These are phyloP conservation scores for Graphium colonna DNA, from an alignment of 2,888 invertebrate genomes.

Conservation along the genomic window DNA sequence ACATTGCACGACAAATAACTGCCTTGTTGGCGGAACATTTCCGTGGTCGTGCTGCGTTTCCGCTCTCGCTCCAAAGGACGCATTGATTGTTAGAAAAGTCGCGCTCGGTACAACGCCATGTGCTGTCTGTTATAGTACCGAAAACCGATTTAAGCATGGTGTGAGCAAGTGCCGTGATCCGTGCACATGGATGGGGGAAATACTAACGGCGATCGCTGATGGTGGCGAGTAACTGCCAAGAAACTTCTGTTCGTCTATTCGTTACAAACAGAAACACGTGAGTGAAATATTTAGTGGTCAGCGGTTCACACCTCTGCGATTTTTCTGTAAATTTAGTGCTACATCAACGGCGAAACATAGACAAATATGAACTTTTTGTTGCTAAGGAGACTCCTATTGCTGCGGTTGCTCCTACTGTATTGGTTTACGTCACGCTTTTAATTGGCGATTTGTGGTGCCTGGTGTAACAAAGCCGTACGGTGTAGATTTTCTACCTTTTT, in stretches of 20 bases:
- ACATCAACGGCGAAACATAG: neutral
- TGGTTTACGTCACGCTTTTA: conserved; percentile 22
- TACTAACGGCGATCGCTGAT: neutral
- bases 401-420: conserved; percentile 10
- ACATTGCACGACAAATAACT: neutral
- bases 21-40: neutral
- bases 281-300: neutral
- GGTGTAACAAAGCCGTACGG: conserved; percentile 36
- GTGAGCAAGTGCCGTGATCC: neutral
- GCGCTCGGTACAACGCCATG: neutral
- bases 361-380: neutral
- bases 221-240: conserved; percentile 1
- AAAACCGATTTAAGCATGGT: neutral
- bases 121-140: neutral
- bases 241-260: neutral
- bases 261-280: neutral
- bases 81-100: neutral
- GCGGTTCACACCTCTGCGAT: conserved; percentile 1
- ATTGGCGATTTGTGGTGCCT: conserved; percentile 38
- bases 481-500: conserved; percentile 24
- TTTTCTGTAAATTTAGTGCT: conserved; percentile 4
- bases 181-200: neutral
- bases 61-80: neutral
- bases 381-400: conserved; percentile 8
- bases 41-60: neutral